Conservation (phyloP, 2,888 invertebrate genomes). For the Cataglyphis cursor region DNA sequence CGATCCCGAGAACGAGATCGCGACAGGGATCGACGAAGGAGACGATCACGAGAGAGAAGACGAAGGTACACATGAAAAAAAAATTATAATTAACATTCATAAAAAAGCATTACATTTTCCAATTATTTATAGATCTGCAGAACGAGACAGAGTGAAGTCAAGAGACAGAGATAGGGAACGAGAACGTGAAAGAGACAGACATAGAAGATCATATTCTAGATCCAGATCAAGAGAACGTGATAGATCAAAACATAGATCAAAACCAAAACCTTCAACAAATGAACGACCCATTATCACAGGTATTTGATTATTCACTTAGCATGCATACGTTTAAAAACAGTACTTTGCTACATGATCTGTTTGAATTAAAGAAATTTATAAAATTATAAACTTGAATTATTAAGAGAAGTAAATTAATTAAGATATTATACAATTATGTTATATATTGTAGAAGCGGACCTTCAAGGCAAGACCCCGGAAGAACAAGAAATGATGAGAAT, state of each 20-base stretch:
- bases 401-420: slow-evolving; percentile 3
- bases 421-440: background rate
- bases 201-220: slow-evolving; percentile 87
- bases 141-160: slow-evolving; percentile 82
- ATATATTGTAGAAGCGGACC: slow-evolving; percentile 91
- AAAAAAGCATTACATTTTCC: background rate
- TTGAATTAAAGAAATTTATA: background rate
- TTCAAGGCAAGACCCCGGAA: slow-evolving; percentile 96
- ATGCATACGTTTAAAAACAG: background rate
- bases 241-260: slow-evolving; percentile 85
- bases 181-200: slow-evolving; percentile 87
- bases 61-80: slow-evolving; percentile 79
- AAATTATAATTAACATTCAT: background rate
- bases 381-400: background rate
- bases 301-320: slow-evolving; percentile 63
- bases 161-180: slow-evolving; percentile 87
- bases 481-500: slow-evolving; percentile 98
- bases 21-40: slow-evolving; percentile 87
- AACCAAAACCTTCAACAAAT: slow-evolving; percentile 82
- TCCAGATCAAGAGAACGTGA: slow-evolving; percentile 86
- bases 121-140: slow-evolving; percentile 76
- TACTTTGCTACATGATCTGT: background rate
- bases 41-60: slow-evolving; percentile 85
- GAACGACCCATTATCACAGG: slow-evolving; percentile 86
- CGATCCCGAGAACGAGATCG: slow-evolving; percentile 87